Base-by-base conservation (phyloP, 2,797 vertebrate genomes). In the Sorex maritimensis region DNA sequence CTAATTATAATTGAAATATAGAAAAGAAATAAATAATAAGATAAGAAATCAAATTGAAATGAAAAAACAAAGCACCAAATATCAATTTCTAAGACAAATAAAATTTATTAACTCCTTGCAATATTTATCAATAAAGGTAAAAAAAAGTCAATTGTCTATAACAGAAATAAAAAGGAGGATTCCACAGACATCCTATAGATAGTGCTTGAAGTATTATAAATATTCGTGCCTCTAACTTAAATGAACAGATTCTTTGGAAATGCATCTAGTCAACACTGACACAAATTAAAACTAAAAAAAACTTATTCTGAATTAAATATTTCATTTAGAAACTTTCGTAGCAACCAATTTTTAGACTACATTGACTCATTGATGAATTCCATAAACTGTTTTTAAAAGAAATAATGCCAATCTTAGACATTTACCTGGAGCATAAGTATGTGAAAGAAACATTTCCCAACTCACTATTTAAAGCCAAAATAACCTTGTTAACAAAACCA, bases 401-500 rank as follows among this genome's bases (percentile, higher is more conserved):
- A 80, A 75, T 41, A 84, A 58, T 46, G 38, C 49, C 34, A 87
- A 72, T 67, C 4, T 23, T 71, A 68, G 24, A 52, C 13, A 80
- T 1, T 55, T 26, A 28, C 6, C 38, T 26, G 5, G 13, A 65
- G 44, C 19, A 67, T 28, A 26, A 81, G 5, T n/a, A 86, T 41
- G 68, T n/a, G 3, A 30, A 74, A 84, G 28, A 1, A 73, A 38
- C 2, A 74, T 73, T 49, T 74, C 38, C 26, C 15, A 84, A 55
- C n/a, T 88, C 80, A 61, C 63, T 79, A 44, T 84, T n/a, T 26
- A 92, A 49, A 6, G 11, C 26, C 19, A 88, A 88, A 30, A 82
- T 63, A 77, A 46, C 8, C 34, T 67, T 58, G 6, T 49, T 84
- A n/a, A 1, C 30, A 58, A 81, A 82, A 63, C 21, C 11, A 58